Evolutionary conservation across 2,888 invertebrate species (phyloP).

Genomic region (Noctuana brunneofusca): DNA sequence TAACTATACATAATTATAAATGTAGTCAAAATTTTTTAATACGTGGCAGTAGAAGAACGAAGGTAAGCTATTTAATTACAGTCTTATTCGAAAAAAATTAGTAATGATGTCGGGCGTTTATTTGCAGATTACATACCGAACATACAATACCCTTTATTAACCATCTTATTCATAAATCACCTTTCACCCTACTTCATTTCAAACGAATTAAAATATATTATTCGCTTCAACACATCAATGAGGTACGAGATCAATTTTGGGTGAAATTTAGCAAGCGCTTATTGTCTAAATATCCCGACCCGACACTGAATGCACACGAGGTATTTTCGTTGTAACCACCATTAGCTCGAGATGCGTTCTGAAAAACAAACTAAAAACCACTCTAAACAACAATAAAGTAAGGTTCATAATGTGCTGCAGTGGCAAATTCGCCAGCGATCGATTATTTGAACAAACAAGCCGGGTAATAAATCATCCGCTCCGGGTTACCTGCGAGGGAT

Average conservation of each 20-base stretch:
- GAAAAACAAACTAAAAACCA: slow-evolving; percentile 5
- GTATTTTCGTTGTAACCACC: slow-evolving; percentile 63
- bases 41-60: too few relatives aligned
- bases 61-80: too few relatives aligned
- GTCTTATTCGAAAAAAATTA: background rate
- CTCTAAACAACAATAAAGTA: slow-evolving; percentile 9
- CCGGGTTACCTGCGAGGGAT: slow-evolving; percentile 76
- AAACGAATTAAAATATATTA: slow-evolving; percentile 11
- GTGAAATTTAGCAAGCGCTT: slow-evolving; percentile 63
- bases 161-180: slow-evolving; percentile 3
- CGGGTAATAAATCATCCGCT: slow-evolving; percentile 78
- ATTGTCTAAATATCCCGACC: slow-evolving; percentile 63
- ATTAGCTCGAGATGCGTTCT: slow-evolving; percentile 66
- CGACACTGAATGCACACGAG: slow-evolving; percentile 41
- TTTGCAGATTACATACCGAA: slow-evolving; percentile 9
- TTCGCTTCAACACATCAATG: slow-evolving; percentile 19
- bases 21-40: too few relatives aligned
- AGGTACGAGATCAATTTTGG: slow-evolving; percentile 57
- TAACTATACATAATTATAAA: too few relatives aligned
- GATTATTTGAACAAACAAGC: slow-evolving; percentile 81
- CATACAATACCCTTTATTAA: background rate
- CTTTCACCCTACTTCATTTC: background rate
- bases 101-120: background rate
- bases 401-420: slow-evolving; percentile 30
- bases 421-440: slow-evolving; percentile 58